phyloP scores from a whole-genome alignment of 2,797 vertebrate genomes.

The Zenarchopterus dispar region DNA sequence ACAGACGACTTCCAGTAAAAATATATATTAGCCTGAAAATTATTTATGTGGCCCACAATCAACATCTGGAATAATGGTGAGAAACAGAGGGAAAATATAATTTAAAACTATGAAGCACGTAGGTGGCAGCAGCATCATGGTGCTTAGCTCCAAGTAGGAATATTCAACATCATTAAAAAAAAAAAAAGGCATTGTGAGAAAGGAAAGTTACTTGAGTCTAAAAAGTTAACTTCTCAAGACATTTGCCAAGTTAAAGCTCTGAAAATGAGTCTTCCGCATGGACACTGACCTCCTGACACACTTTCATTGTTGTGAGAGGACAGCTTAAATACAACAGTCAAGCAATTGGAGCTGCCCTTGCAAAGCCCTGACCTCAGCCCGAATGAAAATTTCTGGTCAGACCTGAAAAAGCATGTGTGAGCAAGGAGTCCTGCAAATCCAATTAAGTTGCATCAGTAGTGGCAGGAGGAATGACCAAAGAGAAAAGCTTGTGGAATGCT shows the following conservation, averaged over 20 bases:
- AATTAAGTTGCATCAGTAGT: conserved; percentile 10
- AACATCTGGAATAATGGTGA: not conserved
- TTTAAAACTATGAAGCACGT: not conserved
- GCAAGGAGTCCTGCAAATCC: not conserved
- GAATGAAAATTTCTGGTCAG: conserved; percentile 6
- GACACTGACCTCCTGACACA: not conserved
- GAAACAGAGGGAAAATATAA: not conserved
- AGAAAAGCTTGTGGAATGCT: not conserved
- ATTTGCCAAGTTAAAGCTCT: not conserved
- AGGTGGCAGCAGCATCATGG: conserved; percentile 1
- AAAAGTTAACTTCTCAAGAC: not conserved
- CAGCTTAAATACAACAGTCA: not conserved
- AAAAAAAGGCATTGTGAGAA: not conserved
- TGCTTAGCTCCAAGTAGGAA: not conserved
- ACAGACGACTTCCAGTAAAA: not conserved
- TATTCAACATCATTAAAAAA: too few species aligned
- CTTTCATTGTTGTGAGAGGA: not conserved
- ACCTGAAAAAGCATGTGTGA: conserved; percentile 1
- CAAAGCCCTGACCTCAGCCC: conserved; percentile 6
- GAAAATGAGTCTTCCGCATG: not conserved
- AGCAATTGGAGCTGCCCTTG: not conserved
- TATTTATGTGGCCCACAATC: not conserved
- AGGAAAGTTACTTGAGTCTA: not conserved
- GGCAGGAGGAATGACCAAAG: conserved; percentile 12
- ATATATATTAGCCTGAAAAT: not conserved